Evolutionary conservation across 2,113 vertebrate species (phyloP), one percentile per base, ranked within the genome.

Genomic region (Phrynosoma blainvillii): DNA sequence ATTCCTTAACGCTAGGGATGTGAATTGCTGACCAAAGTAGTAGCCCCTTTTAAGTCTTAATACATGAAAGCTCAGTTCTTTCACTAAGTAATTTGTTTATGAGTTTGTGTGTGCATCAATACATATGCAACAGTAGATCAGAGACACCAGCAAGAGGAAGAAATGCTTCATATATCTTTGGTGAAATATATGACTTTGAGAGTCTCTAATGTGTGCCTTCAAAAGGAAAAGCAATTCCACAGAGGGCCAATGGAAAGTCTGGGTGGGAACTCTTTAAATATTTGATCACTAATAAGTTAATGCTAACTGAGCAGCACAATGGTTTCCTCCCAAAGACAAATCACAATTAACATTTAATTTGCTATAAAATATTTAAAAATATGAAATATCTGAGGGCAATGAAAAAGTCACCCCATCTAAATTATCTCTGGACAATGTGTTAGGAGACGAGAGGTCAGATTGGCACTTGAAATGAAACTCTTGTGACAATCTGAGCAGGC

Each of bases 271-370:
- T 94, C 95, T 94, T 96, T 97, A 97, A 97, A 97, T 97, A 97
- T 97, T 97, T 97, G 95, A 97, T 97, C 94, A 94, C 89, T 95
- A 97, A 97, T 97, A 97, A 96, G 96, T 97, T 96, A 97, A 97
- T 96, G 97, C 96, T 97, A 97, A 97, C 96, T 96, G 96, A 96
- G 96, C 93, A 95, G 91, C 91, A 96, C 92, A 94, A 95, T 93
- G 90, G 96, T 96, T 96, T 96, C 96, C 92, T 96, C 94, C 93
- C 92, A 91, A 95, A 93, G 96, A 95, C 95, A 97, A 96, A 94
- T 95, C 89, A 95, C 95, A 97, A 97, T 97, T 97, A 97, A 97
- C 96, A 97, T 97, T 97, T 97, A 97, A 97, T 96, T 96, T 94
- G 89, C 92, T 94, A 97, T 97, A 96, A 97, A 97, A 97, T 96